A percentile compares a stretch with the other conserved stretches of the same genome.
Evolutionary conservation across 1,140 invertebrate species (phyloP).

Genomic region (Drosophila mayri): DNA sequence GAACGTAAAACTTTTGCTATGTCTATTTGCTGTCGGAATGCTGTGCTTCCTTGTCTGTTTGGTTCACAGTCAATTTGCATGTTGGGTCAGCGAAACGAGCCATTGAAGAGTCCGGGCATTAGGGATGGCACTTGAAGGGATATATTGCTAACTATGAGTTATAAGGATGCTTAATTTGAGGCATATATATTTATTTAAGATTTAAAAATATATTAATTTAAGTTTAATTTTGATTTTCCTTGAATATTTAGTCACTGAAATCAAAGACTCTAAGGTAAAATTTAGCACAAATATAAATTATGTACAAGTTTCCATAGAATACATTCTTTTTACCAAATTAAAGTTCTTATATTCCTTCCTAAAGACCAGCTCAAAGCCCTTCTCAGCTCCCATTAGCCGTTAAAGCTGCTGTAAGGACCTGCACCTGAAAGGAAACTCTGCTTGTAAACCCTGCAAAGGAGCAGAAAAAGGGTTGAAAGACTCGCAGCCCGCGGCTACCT

Average conservation of each 20-base stretch:
- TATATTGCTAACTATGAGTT: too few relatives aligned
- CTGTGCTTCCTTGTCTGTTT: constrained; percentile 15
- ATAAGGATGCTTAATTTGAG: background rate
- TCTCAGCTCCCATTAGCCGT: constrained; percentile 50
- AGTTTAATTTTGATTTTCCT: too few relatives aligned
- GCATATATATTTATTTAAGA: too few relatives aligned
- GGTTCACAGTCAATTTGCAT: constrained; percentile 49
- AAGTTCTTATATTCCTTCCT: background rate
- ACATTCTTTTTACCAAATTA: background rate
- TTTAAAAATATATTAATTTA: too few relatives aligned
- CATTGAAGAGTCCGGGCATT: constrained; percentile 15
- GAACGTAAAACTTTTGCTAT: constrained; percentile 43
- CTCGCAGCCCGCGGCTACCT: constrained; percentile 22
- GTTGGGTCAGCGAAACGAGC: constrained; percentile 33
- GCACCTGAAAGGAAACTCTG: constrained; percentile 35
- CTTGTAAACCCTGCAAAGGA: constrained; percentile 9
- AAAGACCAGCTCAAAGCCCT: constrained; percentile 35
- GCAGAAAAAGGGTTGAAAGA: constrained; percentile 16
- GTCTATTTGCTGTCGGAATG: constrained; percentile 43
- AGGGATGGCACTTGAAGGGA: background rate
- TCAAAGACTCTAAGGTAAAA: background rate
- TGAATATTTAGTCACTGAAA: background rate
- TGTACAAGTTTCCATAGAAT: background rate
- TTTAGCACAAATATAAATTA: background rate
- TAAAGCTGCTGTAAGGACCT: constrained; percentile 55